A percentile compares a stretch with the other conserved stretches of the same genome.
These are phyloP conservation scores for Dicentrarchus labrax DNA, from an alignment of 2,113 vertebrate species.

Conservation along the genomic window DNA sequence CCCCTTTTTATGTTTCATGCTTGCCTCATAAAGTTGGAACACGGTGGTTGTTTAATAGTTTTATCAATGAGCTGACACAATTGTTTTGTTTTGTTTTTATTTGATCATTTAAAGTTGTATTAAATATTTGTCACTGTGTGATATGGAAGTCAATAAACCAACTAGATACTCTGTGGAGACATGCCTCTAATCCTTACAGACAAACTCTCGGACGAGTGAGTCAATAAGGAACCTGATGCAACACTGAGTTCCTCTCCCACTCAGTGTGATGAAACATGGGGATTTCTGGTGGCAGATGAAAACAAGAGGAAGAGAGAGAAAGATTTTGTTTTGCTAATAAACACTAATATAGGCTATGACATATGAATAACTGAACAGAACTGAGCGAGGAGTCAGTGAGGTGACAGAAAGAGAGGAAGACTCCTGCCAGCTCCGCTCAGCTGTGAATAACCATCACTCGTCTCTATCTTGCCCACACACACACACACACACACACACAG, in stretches of 20 bases:
- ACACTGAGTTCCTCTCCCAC: constrained; percentile 57
- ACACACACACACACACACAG: constrained; percentile 30
- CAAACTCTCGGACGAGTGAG: constrained; percentile 28
- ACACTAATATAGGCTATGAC: background rate
- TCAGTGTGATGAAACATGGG: constrained; percentile 38
- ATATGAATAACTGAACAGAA: constrained; percentile 3
- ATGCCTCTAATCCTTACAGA: background rate
- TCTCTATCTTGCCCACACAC: constrained; percentile 61
- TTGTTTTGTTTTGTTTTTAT: background rate
- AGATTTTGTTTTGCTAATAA: background rate
- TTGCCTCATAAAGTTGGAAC: background rate
- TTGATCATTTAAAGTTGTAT: background rate
- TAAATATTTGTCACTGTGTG: background rate
- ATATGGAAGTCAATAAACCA: background rate
- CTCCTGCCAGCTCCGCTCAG: constrained; percentile 51
- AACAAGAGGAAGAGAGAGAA: background rate
- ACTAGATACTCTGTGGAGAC: background rate
- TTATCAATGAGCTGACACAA: background rate
- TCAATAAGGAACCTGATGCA: constrained; percentile 58
- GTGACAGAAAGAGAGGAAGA: constrained; percentile 49
- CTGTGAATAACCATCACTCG: constrained; percentile 75
- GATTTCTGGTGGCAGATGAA: constrained; percentile 34
- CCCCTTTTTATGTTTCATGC: background rate
- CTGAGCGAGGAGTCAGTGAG: constrained; percentile 8
- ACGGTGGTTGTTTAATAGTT: background rate